phyloP scores from a whole-genome alignment of 2,113 vertebrate genomes.

The Cyanoramphus novaezelandiae region DNA sequence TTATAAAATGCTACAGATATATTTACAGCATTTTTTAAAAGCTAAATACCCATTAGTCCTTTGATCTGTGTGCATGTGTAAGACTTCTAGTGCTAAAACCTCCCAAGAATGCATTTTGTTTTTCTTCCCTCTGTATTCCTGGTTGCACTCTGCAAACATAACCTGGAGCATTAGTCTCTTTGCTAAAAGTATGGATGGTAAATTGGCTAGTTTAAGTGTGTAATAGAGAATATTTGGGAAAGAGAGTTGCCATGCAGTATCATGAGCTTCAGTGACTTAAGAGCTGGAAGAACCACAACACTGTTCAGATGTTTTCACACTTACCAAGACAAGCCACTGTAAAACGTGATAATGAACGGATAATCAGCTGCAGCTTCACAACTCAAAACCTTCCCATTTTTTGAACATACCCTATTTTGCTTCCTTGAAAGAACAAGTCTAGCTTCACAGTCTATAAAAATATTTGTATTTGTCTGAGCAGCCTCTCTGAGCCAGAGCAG shows the following conservation, averaged over 20 bases:
- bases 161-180: background rate
- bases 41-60: background rate
- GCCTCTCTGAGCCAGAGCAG: background rate
- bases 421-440: background rate
- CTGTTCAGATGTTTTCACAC: background rate
- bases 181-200: background rate
- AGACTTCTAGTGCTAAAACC: background rate
- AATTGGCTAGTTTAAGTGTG: background rate
- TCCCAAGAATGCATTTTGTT: background rate
- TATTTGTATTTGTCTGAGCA: background rate
- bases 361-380: background rate
- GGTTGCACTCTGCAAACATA: background rate
- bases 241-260: background rate
- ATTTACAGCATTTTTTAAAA: background rate
- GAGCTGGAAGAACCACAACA: background rate
- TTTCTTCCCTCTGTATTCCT: background rate
- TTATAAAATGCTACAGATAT: background rate
- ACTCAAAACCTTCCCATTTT: background rate
- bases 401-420: background rate
- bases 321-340: background rate
- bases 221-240: background rate
- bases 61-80: background rate
- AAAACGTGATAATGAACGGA: background rate
- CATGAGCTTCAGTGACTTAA: background rate
- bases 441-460: slow-evolving; percentile 27